Evolutionary conservation across 2,113 vertebrate genomes (phyloP).

Genomic region (Mus pahari): DNA sequence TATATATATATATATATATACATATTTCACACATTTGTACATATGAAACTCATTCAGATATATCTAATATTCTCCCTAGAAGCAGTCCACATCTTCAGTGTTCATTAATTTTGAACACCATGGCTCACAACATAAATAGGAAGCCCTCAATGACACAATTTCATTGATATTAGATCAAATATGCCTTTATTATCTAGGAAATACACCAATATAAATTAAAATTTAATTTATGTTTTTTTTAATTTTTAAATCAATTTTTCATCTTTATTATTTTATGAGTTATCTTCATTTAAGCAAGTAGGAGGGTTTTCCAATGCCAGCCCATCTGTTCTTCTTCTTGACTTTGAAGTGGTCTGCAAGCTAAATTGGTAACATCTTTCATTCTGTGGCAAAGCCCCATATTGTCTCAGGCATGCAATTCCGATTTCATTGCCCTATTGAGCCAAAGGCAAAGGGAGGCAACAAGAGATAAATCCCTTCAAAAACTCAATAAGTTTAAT

Average conservation of each 20-base stretch:
- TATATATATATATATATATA: not conserved
- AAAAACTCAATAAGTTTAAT: slow-evolving; percentile 81
- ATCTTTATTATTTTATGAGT: slow-evolving; percentile 67
- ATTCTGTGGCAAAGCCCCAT: slow-evolving; percentile 73
- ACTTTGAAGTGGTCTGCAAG: slow-evolving; percentile 78
- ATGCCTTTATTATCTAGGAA: slow-evolving; percentile 55
- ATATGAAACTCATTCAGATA: not conserved
- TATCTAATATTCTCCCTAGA: not conserved
- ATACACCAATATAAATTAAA: slow-evolving; percentile 24
- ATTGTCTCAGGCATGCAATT: slow-evolving; percentile 75
- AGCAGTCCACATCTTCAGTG: not conserved
- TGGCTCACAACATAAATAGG: not conserved
- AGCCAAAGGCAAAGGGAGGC: slow-evolving; percentile 80
- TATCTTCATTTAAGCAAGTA: slow-evolving; percentile 68
- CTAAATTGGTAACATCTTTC: slow-evolving; percentile 82
- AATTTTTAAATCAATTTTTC: slow-evolving; percentile 67
- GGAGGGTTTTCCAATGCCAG: slow-evolving; percentile 53
- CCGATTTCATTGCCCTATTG: slow-evolving; percentile 78
- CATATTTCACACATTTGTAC: not conserved
- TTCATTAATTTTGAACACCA: slow-evolving; percentile 25
- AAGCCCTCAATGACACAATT: not conserved
- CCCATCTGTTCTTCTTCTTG: slow-evolving; percentile 70
- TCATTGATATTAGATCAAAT: slow-evolving; percentile 38
- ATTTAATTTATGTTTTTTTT: slow-evolving; percentile 56
- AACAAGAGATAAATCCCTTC: slow-evolving; percentile 79